These are phyloP conservation scores for Tricholaema leucomelas DNA, from an alignment of 2,113 vertebrate species.

Conservation along the genomic window DNA sequence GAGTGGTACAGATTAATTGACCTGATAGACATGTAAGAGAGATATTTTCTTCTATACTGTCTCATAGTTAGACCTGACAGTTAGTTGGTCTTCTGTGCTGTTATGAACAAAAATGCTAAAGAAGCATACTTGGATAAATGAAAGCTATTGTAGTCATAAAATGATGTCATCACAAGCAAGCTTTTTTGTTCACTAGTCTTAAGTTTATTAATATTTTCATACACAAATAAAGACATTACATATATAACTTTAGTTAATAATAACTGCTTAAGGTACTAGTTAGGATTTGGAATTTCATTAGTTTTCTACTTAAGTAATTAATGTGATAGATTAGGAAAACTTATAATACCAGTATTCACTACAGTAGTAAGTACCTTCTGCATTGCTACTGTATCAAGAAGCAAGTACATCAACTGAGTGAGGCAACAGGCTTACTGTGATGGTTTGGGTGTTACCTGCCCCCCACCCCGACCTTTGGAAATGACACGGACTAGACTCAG, in stretches of 20 bases:
- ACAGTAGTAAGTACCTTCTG: not conserved
- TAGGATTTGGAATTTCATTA: not conserved
- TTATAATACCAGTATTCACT: not conserved
- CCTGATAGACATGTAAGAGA: not conserved
- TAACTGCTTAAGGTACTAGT: not conserved
- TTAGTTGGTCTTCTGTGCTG: not conserved
- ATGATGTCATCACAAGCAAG: not conserved
- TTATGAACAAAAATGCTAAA: not conserved
- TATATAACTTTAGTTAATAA: not conserved
- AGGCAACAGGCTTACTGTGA: too few species aligned
- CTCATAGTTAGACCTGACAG: not conserved
- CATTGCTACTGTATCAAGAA: not conserved
- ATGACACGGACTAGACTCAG: too few species aligned
- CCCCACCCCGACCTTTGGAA: too few species aligned
- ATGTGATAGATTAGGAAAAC: not conserved
- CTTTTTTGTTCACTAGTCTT: not conserved
- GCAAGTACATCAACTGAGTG: not conserved
- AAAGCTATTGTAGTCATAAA: not conserved
- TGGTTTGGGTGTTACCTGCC: too few species aligned
- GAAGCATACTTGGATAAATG: not conserved
- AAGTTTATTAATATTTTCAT: not conserved
- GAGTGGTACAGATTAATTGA: not conserved
- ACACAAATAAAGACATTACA: not conserved
- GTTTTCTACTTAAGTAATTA: not conserved
- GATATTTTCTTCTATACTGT: not conserved